A percentile compares a stretch with the other conserved stretches of the same genome.
phyloP scores from a whole-genome alignment of 2,797 vertebrate genomes.

The Masticophis lateralis region DNA sequence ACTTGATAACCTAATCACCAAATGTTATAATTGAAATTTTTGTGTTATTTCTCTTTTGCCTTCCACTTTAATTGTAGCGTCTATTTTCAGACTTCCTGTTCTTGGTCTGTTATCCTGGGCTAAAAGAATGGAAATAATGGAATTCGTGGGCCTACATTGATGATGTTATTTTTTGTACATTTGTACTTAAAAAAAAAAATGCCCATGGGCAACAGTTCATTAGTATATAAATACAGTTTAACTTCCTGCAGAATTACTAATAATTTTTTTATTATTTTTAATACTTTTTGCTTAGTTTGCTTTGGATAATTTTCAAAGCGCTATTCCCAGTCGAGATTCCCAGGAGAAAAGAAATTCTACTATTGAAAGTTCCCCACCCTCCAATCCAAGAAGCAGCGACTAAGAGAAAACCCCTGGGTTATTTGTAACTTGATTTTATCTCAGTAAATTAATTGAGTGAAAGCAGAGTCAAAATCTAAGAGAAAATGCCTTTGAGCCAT shows the following conservation, averaged over 20 bases:
- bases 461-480: slow-evolving; percentile 75
- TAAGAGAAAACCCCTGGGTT: slow-evolving; percentile 73
- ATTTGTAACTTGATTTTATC: slow-evolving; percentile 82
- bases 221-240: slow-evolving; percentile 68
- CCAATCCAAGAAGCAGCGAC: slow-evolving; percentile 69
- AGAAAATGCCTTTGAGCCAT: slow-evolving; percentile 75
- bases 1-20: background rate
- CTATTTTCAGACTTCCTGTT: slow-evolving; percentile 25
- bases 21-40: background rate
- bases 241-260: slow-evolving; percentile 68
- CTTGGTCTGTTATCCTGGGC: slow-evolving; percentile 27
- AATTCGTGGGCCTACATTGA: slow-evolving; percentile 50
- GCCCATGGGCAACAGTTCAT: slow-evolving; percentile 61
- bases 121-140: slow-evolving; percentile 27
- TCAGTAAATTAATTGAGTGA: slow-evolving; percentile 80
- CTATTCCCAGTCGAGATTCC: slow-evolving; percentile 68
- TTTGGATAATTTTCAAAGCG: slow-evolving; percentile 80
- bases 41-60: slow-evolving; percentile 27
- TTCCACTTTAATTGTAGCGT: slow-evolving; percentile 12
- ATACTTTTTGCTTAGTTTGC: slow-evolving; percentile 74
- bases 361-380: slow-evolving; percentile 63
- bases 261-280: slow-evolving; percentile 68
- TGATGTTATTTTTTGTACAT: slow-evolving; percentile 49
- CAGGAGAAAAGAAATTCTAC: slow-evolving; percentile 73
- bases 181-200: slow-evolving; percentile 17